Conservation (phyloP, 2,113 vertebrate species). For the Aramus guarauna region DNA sequence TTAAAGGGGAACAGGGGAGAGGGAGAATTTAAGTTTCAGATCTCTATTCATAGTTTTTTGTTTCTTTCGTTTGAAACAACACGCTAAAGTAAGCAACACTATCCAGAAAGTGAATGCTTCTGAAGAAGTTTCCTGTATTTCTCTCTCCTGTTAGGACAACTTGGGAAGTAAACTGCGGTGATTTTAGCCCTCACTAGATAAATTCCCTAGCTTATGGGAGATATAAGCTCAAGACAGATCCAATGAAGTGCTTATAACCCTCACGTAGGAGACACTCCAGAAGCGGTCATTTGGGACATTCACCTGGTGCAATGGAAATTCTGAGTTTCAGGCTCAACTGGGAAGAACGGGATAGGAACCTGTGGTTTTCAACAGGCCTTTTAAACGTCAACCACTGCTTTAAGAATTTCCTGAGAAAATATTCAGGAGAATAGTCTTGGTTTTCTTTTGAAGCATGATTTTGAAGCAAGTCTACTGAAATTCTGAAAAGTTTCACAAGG, state of each 20-base stretch:
- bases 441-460: neutral
- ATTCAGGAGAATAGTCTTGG: neutral
- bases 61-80: constrained; percentile 24
- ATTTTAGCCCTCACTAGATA: neutral
- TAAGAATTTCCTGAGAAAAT: neutral
- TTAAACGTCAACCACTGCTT: neutral
- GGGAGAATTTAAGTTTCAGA: neutral
- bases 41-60: neutral
- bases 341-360: neutral
- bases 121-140: neutral
- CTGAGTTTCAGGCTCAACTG: neutral
- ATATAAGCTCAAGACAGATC: neutral
- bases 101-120: neutral
- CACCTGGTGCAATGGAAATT: neutral
- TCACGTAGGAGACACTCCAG: neutral
- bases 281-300: neutral
- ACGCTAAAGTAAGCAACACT: neutral
- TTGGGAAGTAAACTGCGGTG: neutral
- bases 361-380: neutral
- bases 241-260: neutral
- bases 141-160: neutral
- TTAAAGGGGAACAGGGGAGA: neutral
- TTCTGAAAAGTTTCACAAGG: neutral
- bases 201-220: neutral
- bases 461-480: neutral